phyloP scores from a whole-genome alignment of 2,888 invertebrate genomes.

The Rutpela maculata region DNA sequence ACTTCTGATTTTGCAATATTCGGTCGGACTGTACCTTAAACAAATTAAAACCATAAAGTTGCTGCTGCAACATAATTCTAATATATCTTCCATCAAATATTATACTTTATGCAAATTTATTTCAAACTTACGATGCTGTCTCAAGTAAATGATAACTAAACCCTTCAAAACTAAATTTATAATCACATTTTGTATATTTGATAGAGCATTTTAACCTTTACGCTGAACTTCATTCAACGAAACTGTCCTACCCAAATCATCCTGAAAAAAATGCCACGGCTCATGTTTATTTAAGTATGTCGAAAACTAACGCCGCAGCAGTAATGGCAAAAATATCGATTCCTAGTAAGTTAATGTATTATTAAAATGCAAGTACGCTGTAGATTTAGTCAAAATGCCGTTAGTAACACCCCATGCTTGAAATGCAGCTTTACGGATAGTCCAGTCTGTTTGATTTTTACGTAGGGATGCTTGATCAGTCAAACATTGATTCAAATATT shows the following conservation, averaged over 20 bases:
- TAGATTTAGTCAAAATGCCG: slow-evolving; percentile 56
- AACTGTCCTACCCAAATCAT: slow-evolving; percentile 15
- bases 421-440: slow-evolving; percentile 57
- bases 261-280: not conserved
- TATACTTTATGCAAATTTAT: too few species aligned
- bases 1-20: too few species aligned
- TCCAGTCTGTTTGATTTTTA: too few species aligned
- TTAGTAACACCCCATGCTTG: slow-evolving; percentile 9
- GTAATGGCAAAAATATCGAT: slow-evolving; percentile 23
- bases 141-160: too few species aligned
- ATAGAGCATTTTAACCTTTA: not conserved
- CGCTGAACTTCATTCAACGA: not conserved
- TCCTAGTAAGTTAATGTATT: slow-evolving; percentile 31
- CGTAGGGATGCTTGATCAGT: too few species aligned
- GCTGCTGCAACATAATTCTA: too few species aligned
- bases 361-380: slow-evolving; percentile 52
- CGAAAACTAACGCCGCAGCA: not conserved
- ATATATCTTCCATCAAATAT: too few species aligned
- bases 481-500: too few species aligned
- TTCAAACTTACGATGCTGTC: too few species aligned
- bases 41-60: too few species aligned
- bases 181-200: not conserved
- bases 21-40: too few species aligned
- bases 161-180: too few species aligned
- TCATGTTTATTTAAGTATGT: slow-evolving; percentile 26